Evolutionary conservation across 2,113 vertebrate genomes (phyloP), one percentile per base, ranked within the genome.

Genomic region (Perognathus longimembris): DNA sequence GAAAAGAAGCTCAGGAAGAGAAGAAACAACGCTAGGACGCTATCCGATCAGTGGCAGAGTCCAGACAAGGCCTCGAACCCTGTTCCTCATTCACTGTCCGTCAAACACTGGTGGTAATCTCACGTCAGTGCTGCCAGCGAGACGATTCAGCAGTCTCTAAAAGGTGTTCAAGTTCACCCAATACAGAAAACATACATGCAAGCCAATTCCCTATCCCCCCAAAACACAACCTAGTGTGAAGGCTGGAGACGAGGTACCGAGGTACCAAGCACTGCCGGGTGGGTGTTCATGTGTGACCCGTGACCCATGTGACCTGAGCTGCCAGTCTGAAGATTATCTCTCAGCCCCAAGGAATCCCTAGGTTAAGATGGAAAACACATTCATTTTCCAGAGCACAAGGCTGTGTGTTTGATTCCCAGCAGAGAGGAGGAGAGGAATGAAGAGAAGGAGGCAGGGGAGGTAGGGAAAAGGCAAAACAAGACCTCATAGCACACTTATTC

Each of bases 341-440:
- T 36, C 1, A 5, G 22, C 36, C 30, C 0, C 50, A 18, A 15
- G 2, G 15, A 26, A 7, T 7, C 12, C 71, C 42, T 4, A 2
- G 0, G 4, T 14, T 57, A 2, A 12, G 17, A 74, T 0, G 2
- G 3, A 10, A 6, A 6, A 2, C 40, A 6, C 21, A 0, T 20
- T 6, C 9, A 28, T 15, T 54, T 54, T 54, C 50, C 50, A 54
- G 17, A 15, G 17, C 50, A 54, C 50, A 12, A 54, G 50, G 15
- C 45, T 11, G n/a, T 45, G 11, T 45, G 50, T 54, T 54, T 54
- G 57, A 61, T 9, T 61, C 59, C 59, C 17, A 7, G 77, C 12
- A 38, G 22, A 8, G 22, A 61, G 59, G 24, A 26, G 24, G 59
- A 26, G 5, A 24, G 24, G 59, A 61, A 61, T 7, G 21, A 61